A percentile compares a stretch with the other conserved stretches of the same genome.
Conservation (phyloP, 2,113 vertebrate genomes). For the Kryptolebias marmoratus region DNA sequence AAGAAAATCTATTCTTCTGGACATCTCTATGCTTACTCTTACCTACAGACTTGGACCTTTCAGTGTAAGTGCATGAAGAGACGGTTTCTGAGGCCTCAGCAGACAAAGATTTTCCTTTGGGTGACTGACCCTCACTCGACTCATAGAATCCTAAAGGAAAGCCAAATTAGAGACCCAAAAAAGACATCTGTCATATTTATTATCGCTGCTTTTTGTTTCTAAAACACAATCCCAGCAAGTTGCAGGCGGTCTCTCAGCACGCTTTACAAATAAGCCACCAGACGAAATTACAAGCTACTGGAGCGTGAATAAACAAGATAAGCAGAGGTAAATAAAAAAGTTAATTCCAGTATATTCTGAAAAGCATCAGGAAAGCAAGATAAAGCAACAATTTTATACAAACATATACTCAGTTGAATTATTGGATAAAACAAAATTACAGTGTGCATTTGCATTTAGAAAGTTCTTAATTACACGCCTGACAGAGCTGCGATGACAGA, state of each 20-base stretch:
- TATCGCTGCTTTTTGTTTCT: constrained; percentile 4
- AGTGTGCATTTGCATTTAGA: constrained; percentile 17
- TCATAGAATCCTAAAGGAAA: constrained; percentile 83
- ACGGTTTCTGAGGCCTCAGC: constrained; percentile 74
- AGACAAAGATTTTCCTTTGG: constrained; percentile 78
- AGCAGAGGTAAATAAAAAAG: constrained; percentile 15
- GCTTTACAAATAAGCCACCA: constrained; percentile 29
- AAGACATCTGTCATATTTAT: constrained; percentile 18
- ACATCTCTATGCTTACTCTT: constrained; percentile 55
- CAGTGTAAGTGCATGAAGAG: constrained; percentile 77
- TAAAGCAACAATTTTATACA: neutral
- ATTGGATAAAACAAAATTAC: constrained; percentile 1
- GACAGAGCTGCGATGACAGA: neutral
- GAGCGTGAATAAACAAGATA: constrained; percentile 29
- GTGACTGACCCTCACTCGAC: constrained; percentile 81
- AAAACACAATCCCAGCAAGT: constrained; percentile 5
- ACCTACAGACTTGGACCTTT: constrained; percentile 89
- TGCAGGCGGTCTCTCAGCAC: neutral
- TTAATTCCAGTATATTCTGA: neutral
- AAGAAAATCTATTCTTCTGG: neutral
- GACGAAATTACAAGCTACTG: constrained; percentile 25
- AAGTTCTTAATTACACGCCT: constrained; percentile 8
- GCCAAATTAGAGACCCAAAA: neutral
- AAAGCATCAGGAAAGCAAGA: constrained; percentile 7
- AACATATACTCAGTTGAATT: neutral